phyloP scores from a whole-genome alignment of 2,113 vertebrate genomes.

The Rhineura floridana region DNA sequence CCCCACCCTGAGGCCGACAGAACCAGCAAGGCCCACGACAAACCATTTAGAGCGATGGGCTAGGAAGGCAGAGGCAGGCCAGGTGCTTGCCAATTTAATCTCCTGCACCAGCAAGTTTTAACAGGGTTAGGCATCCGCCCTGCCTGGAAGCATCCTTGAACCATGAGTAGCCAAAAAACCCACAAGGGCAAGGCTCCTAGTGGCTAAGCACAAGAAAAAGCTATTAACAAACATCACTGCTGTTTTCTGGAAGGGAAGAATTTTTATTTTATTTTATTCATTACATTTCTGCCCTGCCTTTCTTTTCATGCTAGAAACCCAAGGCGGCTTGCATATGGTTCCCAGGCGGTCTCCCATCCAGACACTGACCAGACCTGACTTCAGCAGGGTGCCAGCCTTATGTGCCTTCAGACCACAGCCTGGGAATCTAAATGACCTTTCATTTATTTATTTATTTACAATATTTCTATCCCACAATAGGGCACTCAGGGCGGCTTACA shows the following conservation, averaged over 20 bases:
- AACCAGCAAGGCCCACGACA: background rate
- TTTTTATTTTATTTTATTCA: too few relatives aligned
- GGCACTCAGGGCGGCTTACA: too few relatives aligned
- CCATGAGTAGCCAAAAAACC: fast-evolving
- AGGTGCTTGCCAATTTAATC: background rate
- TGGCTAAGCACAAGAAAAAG: background rate
- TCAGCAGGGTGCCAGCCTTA: too few relatives aligned
- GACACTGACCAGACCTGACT: too few relatives aligned
- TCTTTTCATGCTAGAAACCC: too few relatives aligned
- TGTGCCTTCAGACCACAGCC: too few relatives aligned
- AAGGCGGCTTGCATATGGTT: too few relatives aligned
- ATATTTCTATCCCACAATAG: too few relatives aligned
- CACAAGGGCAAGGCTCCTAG: background rate
- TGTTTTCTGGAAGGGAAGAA: background rate
- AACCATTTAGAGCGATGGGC: background rate
- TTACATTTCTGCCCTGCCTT: too few relatives aligned
- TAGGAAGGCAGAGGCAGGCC: background rate
- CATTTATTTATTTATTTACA: too few relatives aligned
- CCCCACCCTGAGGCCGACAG: background rate
- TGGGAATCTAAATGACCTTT: too few relatives aligned
- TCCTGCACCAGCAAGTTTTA: background rate
- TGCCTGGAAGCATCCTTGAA: background rate
- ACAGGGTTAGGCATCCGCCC: background rate
- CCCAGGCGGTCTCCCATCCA: too few relatives aligned
- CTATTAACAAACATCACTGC: background rate